Conservation (phyloP, 30 jellyfish, hydroid and myxozoan genomes). For the Turritopsis dohrnii region DNA sequence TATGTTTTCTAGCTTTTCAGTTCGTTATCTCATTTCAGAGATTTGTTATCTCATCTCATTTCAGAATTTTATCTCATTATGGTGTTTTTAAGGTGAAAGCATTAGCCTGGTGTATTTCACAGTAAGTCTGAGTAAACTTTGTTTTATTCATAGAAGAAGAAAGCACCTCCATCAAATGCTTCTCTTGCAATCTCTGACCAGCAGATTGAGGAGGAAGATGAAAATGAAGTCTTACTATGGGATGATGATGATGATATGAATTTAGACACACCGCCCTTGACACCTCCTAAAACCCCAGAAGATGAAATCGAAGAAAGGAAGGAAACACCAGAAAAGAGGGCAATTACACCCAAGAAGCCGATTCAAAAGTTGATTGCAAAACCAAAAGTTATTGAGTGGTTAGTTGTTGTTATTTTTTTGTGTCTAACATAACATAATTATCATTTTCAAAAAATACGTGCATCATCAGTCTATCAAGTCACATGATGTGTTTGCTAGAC, state of each 20-base stretch:
- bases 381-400: conserved; percentile 20
- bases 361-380: conserved; percentile 50
- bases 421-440: not conserved
- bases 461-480: too few relatives aligned
- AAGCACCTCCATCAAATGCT: too few relatives aligned
- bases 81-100: too few relatives aligned
- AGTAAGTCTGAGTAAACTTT: too few relatives aligned
- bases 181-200: not conserved
- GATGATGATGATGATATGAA: conserved; percentile 26
- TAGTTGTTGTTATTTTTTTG: not conserved
- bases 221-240: not conserved
- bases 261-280: conserved; percentile 55
- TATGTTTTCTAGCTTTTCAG: too few relatives aligned
- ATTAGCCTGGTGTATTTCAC: too few relatives aligned
- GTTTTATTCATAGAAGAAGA: too few relatives aligned
- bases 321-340: conserved; percentile 26
- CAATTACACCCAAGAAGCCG: conserved; percentile 26
- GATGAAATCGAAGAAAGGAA: conserved; percentile 28
- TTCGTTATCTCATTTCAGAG: too few relatives aligned
- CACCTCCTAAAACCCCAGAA: conserved; percentile 59
- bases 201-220: not conserved
- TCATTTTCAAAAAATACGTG: too few relatives aligned
- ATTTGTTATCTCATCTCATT: too few relatives aligned
- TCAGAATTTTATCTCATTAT: too few relatives aligned
- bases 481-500: too few relatives aligned